Percentiles rank a stretch among this genome's conserved stretches.
These are phyloP conservation scores for Trissonchulus latispiculum DNA, from an alignment of 2,888 invertebrate species.

Conservation along the genomic window DNA sequence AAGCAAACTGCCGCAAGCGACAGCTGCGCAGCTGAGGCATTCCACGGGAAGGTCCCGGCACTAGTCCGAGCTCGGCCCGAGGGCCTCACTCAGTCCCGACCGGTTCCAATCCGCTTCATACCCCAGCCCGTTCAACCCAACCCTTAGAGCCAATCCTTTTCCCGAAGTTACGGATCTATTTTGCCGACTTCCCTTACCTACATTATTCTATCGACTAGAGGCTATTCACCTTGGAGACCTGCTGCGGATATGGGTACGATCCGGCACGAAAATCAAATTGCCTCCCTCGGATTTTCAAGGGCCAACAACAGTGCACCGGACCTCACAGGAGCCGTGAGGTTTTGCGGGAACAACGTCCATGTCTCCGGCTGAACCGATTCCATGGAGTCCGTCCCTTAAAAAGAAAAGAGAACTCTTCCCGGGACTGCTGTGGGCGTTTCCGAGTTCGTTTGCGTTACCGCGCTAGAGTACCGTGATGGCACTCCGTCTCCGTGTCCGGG, in stretches of 20 bases:
- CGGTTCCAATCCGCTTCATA: slow-evolving; percentile 46
- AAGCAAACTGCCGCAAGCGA: slow-evolving; percentile 39
- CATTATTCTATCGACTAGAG: slow-evolving; percentile 39
- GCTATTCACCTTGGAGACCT: slow-evolving; percentile 61
- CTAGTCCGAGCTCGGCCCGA: slow-evolving; percentile 35
- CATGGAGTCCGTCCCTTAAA: slow-evolving; percentile 46
- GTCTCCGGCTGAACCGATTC: slow-evolving; percentile 48
- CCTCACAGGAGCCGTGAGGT: slow-evolving; percentile 46
- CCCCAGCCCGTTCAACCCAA: slow-evolving; percentile 56
- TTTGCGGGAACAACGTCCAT: slow-evolving; percentile 47
- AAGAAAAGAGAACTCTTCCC: slow-evolving; percentile 50
- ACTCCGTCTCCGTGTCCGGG: slow-evolving; percentile 26
- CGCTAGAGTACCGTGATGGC: slow-evolving; percentile 27
- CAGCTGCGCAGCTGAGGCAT: slow-evolving; percentile 36
- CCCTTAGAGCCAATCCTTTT: slow-evolving; percentile 65
- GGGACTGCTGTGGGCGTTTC: slow-evolving; percentile 43
- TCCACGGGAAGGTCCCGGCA: slow-evolving; percentile 39
- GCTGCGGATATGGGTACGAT: slow-evolving; percentile 63
- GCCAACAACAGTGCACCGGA: slow-evolving; percentile 40
- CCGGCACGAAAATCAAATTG: slow-evolving; percentile 47
- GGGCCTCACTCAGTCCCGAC: slow-evolving; percentile 39
- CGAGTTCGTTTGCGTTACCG: slow-evolving; percentile 45
- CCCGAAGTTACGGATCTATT: slow-evolving; percentile 54
- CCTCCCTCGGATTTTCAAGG: slow-evolving; percentile 49
- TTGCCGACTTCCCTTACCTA: slow-evolving; percentile 40